Conservation (phyloP, 2,888 invertebrate species). For the Eristalis arbustorum region DNA sequence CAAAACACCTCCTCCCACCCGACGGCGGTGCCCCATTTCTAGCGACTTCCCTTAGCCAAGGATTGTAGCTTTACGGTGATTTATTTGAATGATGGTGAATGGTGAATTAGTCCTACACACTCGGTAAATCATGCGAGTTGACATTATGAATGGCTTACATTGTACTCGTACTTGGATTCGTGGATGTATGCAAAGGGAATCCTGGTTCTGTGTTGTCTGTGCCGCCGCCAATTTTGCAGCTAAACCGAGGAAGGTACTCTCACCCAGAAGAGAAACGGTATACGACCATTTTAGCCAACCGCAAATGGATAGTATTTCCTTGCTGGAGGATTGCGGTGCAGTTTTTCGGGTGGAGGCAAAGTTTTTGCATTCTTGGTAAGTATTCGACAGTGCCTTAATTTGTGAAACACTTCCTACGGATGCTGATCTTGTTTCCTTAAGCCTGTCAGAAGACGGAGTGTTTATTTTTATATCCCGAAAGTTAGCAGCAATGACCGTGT, state of each 20-base stretch:
- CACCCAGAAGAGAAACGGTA: neutral
- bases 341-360: neutral
- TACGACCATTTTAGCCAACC: constrained; percentile 44
- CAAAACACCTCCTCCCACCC: neutral
- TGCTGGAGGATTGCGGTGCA: neutral
- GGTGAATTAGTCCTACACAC: constrained; percentile 39
- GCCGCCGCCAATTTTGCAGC: neutral
- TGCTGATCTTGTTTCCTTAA: no score
- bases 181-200: neutral
- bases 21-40: neutral
- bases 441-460: no score
- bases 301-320: constrained; percentile 17
- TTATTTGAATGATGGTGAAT: constrained; percentile 51
- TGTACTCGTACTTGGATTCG: constrained; percentile 1
- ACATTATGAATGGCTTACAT: constrained; percentile 40
- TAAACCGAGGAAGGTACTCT: neutral
- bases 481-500: no score
- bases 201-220: neutral
- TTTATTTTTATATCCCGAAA: no score
- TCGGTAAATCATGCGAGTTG: constrained; percentile 50
- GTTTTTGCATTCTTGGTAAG: no score
- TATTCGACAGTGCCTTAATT: no score
- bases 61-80: constrained; percentile 47
- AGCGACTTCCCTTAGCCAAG: neutral
- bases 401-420: no score